Evolutionary conservation across 2,113 vertebrate species (phyloP).

Genomic region (Syngnathus floridae): DNA sequence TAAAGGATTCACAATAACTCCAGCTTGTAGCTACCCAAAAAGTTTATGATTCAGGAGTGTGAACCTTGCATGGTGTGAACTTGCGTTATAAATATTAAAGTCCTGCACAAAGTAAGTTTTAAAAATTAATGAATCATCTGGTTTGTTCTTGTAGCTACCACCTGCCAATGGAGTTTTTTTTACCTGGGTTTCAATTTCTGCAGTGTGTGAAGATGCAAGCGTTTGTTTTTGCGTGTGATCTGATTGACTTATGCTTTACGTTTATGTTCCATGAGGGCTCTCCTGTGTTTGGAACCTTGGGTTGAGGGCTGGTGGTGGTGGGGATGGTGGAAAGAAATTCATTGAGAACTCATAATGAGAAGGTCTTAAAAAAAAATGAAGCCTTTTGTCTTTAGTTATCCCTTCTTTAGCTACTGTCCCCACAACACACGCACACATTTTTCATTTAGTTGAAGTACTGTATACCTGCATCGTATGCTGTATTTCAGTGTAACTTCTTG

Average conservation of each 20-base stretch:
- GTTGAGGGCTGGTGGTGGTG: slow-evolving; percentile 47
- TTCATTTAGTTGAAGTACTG: slow-evolving; percentile 32
- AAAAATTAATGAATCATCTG: slow-evolving; percentile 24
- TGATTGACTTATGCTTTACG: slow-evolving; percentile 2
- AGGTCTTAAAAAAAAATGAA: slow-evolving; percentile 24
- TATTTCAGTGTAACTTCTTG: slow-evolving; percentile 35
- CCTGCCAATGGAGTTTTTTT: slow-evolving; percentile 19
- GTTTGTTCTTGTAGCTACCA: slow-evolving; percentile 31
- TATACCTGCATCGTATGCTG: no score
- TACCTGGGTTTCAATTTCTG: slow-evolving; percentile 16
- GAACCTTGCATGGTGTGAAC: slow-evolving; percentile 46
- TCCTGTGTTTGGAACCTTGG: slow-evolving; percentile 35
- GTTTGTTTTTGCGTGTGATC: slow-evolving; percentile 23
- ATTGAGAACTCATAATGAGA: slow-evolving; percentile 5
- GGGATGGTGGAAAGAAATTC: slow-evolving; percentile 21
- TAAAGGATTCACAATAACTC: slow-evolving; percentile 10
- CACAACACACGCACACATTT: slow-evolving; percentile 49
- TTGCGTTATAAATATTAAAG: slow-evolving; percentile 29
- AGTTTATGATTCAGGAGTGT: slow-evolving; percentile 18
- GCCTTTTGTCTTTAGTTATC: slow-evolving; percentile 17
- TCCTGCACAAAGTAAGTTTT: slow-evolving; percentile 12
- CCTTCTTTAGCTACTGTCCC: slow-evolving; percentile 4
- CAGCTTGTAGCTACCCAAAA: slow-evolving; percentile 4
- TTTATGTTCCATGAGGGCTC: slow-evolving; percentile 15
- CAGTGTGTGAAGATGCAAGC: slow-evolving; percentile 6